Evolutionary conservation across 1,140 invertebrate species (phyloP).

Genomic region (Druon quercuslanigerum): DNA sequence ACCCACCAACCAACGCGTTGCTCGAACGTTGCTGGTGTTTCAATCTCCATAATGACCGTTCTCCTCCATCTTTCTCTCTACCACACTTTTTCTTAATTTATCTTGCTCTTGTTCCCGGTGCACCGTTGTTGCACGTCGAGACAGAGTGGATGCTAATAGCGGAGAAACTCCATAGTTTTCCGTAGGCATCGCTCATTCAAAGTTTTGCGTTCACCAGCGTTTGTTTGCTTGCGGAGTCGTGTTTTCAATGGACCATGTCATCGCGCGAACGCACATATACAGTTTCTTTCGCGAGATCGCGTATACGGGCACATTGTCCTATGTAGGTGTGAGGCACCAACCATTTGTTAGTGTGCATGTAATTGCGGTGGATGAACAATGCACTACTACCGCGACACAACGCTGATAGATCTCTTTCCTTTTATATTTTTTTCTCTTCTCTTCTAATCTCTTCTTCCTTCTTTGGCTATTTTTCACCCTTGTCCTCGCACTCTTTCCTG

Average conservation of each 20-base stretch:
- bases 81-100: neutral
- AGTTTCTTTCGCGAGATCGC: conserved; percentile 25
- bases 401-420: conserved; percentile 43
- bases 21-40: conserved; percentile 54
- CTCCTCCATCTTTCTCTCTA: conserved; percentile 44
- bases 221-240: conserved; percentile 53
- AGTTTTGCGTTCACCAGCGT: conserved; percentile 57
- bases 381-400: conserved; percentile 43
- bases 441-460: conserved; percentile 47
- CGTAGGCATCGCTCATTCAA: conserved; percentile 60
- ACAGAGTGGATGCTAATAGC: conserved; percentile 67
- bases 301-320: conserved; percentile 34
- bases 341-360: conserved; percentile 41
- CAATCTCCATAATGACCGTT: conserved; percentile 70
- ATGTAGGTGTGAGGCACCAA: neutral
- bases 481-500: conserved; percentile 40
- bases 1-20: conserved; percentile 50
- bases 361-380: conserved; percentile 54
- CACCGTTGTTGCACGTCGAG: conserved; percentile 29
- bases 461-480: conserved; percentile 46
- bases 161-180: conserved; percentile 60
- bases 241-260: conserved; percentile 61
- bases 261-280: conserved; percentile 48
- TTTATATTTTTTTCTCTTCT: conserved; percentile 44
- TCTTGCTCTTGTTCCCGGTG: conserved; percentile 2